Percentiles rank a stretch among this genome's conserved stretches.
Conservation (phyloP, 2,113 vertebrate genomes). For the Cyanistes caeruleus region DNA sequence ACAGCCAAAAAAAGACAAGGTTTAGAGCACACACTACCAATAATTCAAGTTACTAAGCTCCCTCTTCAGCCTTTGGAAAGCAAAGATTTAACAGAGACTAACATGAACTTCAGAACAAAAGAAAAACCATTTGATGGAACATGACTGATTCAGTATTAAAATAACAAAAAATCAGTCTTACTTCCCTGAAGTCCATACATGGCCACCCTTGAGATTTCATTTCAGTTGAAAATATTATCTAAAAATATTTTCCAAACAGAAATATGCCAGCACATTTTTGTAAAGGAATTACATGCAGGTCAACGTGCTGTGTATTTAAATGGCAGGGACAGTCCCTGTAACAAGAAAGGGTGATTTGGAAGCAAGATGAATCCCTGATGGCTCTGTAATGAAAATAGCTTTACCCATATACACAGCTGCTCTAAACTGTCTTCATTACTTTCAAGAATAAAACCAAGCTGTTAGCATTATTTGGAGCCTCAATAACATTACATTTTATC, state of each 20-base stretch:
- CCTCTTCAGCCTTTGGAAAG: not conserved
- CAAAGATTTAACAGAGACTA: not conserved
- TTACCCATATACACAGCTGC: not conserved
- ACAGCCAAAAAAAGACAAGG: not conserved
- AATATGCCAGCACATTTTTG: not conserved
- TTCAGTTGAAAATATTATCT: not conserved
- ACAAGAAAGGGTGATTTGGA: not conserved
- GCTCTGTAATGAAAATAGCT: not conserved
- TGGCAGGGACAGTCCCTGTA: not conserved
- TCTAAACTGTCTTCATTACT: not conserved
- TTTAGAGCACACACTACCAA: not conserved
- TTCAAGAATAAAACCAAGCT: not conserved
- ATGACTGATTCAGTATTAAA: not conserved
- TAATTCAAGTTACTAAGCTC: not conserved
- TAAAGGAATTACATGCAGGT: not conserved
- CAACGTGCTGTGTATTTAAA: not conserved
- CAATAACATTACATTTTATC: not conserved
- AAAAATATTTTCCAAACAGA: not conserved
- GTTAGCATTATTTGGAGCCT: not conserved
- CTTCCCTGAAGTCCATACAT: not conserved
- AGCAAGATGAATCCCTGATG: not conserved
- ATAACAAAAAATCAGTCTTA: not conserved
- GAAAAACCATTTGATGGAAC: not conserved
- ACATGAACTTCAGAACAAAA: not conserved
- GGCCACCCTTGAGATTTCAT: not conserved